These are phyloP conservation scores for Procavia capensis DNA, from an alignment of 2,113 vertebrate genomes.

Conservation along the genomic window DNA sequence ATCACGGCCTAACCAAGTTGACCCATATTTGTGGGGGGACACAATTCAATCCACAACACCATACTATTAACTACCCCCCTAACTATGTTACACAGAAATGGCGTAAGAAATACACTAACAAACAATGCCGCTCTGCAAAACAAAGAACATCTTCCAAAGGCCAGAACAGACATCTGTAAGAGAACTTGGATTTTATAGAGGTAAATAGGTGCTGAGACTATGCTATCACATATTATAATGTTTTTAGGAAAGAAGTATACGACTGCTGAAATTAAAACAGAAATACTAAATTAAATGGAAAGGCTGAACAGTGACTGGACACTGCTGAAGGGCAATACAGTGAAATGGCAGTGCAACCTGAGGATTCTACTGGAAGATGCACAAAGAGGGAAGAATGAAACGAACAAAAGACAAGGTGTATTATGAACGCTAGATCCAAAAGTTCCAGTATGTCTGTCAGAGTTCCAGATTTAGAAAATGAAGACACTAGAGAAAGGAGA, in stretches of 20 bases:
- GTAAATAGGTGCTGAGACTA: not conserved
- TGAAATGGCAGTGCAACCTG: not conserved
- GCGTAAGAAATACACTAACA: conserved; percentile 17
- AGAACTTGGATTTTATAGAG: not conserved
- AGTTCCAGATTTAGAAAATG: not conserved
- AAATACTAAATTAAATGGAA: not conserved
- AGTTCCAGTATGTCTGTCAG: not conserved
- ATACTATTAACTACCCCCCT: not conserved
- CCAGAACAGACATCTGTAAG: not conserved
- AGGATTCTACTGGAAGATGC: not conserved
- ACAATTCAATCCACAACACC: too few relatives aligned
- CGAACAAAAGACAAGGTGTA: not conserved
- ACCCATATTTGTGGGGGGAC: too few relatives aligned
- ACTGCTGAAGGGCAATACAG: conserved; percentile 9
- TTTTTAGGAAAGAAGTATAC: not conserved
- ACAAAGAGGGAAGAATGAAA: not conserved
- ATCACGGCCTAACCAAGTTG: too few relatives aligned
- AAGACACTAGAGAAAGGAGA: not conserved
- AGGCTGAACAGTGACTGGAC: not conserved
- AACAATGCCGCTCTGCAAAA: conserved; percentile 21
- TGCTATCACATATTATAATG: not conserved
- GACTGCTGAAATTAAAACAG: conserved; percentile 19
- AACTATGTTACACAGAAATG: not conserved
- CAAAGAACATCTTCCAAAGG: not conserved
- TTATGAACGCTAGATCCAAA: not conserved